Base-by-base conservation (phyloP, 1,140 invertebrate species). In the Adelges cooleyi region DNA sequence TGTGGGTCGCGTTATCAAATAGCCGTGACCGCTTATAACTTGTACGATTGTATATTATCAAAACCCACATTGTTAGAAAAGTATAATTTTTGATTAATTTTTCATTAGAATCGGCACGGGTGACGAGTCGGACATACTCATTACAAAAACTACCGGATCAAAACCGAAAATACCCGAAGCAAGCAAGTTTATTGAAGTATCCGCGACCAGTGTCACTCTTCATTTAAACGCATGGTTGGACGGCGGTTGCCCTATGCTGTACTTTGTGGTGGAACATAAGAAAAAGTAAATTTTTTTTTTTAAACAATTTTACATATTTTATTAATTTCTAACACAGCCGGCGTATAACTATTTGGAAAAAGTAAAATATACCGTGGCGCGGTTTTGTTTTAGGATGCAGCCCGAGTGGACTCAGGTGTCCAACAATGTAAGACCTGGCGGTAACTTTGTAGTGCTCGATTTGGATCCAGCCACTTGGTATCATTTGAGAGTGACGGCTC, bases 181-280 rank as follows among this genome's bases (percentile, higher is more conserved):
- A 25, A 80, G 84, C n/a, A 83, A 87, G 72, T 92, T 95, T 74
- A 89, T 95, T 73, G 90, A 91, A 75, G 87, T 92, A 2, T 94
- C 91, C 6, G 89, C 89, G 2, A 93, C 91, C 66, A 92, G 87
- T 68, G 90, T 96, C 13, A 90, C 89, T 9, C 77, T 98, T 50
- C 91, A 94, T 72, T 80, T 98, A 48, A 89, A 85, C 71, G 86
- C 91, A 59, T 98, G 94, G 94, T 85, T 88, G 56, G 91, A 94
- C 74, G 91, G 91, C 66, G 92, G 92, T 29, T 98, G 95, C 75
- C 90, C 92, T 2, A 95, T 98, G 86, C 82, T 90, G 48, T 92
- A 92, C 73, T 98, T 95, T 75, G 91, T 95, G 56, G 89, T 98
- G 29, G 91, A 95, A 76, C 92, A 95, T 75, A 94, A 94, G 76